A percentile compares a stretch with the other conserved stretches of the same genome.
Evolutionary conservation across 2,113 vertebrate genomes (phyloP).

Genomic region (Gobius niger): DNA sequence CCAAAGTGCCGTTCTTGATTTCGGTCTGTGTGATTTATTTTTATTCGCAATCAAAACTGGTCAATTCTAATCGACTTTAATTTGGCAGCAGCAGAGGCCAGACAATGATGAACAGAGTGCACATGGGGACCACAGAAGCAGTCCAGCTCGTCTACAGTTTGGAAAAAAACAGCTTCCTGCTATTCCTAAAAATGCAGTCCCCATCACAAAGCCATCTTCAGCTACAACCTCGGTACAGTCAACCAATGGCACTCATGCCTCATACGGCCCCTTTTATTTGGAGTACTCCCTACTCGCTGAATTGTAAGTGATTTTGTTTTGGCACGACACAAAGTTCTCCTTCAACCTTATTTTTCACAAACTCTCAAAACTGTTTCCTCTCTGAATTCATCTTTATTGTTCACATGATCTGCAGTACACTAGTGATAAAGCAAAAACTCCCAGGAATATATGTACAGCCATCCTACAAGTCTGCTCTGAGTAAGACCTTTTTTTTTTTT

Average conservation of each 20-base stretch:
- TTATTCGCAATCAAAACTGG: constrained; percentile 2
- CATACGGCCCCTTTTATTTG: constrained; percentile 97
- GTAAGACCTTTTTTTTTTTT: constrained; percentile 74
- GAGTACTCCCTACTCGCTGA: constrained; percentile 97
- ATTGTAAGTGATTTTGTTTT: constrained; percentile 81
- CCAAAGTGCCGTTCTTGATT: too few species aligned
- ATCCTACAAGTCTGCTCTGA: constrained; percentile 92
- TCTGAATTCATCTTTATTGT: background rate
- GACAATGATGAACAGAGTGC: constrained; percentile 87
- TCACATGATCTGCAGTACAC: constrained; percentile 79
- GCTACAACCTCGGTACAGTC: constrained; percentile 81
- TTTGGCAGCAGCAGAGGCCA: constrained; percentile 75
- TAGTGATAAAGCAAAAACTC: constrained; percentile 96
- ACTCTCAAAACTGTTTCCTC: background rate
- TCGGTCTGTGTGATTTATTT: background rate
- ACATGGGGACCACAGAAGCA: constrained; percentile 82
- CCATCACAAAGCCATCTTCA: constrained; percentile 88
- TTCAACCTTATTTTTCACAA: background rate
- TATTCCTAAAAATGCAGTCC: constrained; percentile 92
- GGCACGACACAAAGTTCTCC: background rate
- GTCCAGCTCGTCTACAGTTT: constrained; percentile 83
- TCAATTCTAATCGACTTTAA: background rate
- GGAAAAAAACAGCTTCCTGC: constrained; percentile 93
- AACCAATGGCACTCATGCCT: constrained; percentile 93
- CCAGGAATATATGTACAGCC: constrained; percentile 98